Percentiles rank a stretch among this genome's conserved stretches.
These are phyloP conservation scores for Euphonia xanthogaster DNA, from an alignment of 2,797 vertebrate species.

Conservation along the genomic window DNA sequence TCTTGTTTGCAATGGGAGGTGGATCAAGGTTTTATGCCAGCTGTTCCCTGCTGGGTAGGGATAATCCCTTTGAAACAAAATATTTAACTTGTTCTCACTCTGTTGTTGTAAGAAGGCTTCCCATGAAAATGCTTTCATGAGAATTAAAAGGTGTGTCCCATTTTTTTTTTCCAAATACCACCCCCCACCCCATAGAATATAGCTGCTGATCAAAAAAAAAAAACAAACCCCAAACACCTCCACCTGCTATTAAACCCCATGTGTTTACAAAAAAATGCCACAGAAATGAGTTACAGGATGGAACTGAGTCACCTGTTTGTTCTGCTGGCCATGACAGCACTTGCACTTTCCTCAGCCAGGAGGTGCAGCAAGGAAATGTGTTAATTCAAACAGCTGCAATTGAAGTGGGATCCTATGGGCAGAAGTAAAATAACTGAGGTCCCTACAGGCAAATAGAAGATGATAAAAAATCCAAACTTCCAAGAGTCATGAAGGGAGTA, in stretches of 20 bases:
- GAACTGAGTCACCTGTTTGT: neutral
- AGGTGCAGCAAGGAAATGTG: neutral
- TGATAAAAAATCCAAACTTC: neutral
- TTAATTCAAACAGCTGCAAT: neutral
- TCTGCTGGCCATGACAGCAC: neutral
- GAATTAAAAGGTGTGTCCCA: constrained; percentile 31
- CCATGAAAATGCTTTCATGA: constrained; percentile 7
- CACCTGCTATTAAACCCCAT: neutral
- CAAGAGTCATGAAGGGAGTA: neutral
- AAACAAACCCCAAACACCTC: neutral
- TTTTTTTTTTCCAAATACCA: neutral
- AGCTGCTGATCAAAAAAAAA: neutral
- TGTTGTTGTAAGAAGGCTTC: constrained; percentile 30
- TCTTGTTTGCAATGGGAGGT: constrained; percentile 22
- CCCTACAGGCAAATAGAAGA: neutral
- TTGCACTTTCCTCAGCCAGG: neutral
- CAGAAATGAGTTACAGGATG: neutral
- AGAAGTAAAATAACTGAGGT: neutral
- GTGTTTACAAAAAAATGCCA: neutral
- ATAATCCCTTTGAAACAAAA: constrained; percentile 64
- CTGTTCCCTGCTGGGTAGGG: constrained; percentile 49
- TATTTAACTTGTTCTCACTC: constrained; percentile 58
- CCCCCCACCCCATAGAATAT: neutral
- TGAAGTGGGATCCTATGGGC: neutral
- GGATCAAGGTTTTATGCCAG: constrained; percentile 26